These are phyloP conservation scores for Chloroceryle amazona DNA, from an alignment of 2,797 vertebrate species.

Conservation along the genomic window DNA sequence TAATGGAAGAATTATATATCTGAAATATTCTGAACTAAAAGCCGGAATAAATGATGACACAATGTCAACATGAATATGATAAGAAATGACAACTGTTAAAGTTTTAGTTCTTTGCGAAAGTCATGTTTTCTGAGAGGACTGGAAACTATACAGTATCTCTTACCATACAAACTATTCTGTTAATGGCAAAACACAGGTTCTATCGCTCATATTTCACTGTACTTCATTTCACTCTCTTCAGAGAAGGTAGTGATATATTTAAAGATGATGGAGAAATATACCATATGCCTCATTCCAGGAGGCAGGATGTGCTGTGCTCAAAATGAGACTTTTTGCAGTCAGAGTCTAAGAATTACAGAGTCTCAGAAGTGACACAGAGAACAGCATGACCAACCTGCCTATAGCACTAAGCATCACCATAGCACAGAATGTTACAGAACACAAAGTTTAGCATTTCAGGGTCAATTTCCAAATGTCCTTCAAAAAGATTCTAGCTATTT, in stretches of 20 bases:
- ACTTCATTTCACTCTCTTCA: conserved; percentile 21
- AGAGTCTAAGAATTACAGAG: not conserved
- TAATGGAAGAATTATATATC: not conserved
- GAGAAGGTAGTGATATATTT: not conserved
- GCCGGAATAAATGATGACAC: not conserved
- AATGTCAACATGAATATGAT: not conserved
- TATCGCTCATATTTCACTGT: not conserved
- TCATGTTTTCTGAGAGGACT: not conserved
- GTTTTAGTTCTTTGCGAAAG: not conserved
- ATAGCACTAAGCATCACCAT: not conserved
- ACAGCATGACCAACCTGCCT: not conserved
- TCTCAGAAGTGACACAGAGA: not conserved
- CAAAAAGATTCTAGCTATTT: not conserved
- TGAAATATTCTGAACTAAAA: not conserved
- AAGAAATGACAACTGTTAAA: not conserved
- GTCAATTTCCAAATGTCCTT: not conserved
- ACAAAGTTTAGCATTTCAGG: not conserved
- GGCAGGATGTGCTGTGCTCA: not conserved
- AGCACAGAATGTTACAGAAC: not conserved
- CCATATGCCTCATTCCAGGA: not conserved
- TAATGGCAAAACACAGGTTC: not conserved
- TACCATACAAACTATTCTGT: not conserved
- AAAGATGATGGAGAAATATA: conserved; percentile 3
- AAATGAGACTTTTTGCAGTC: not conserved
- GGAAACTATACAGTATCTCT: not conserved